Evolutionary conservation across 2,888 invertebrate genomes (phyloP).

Genomic region (Diarsia mendica): DNA sequence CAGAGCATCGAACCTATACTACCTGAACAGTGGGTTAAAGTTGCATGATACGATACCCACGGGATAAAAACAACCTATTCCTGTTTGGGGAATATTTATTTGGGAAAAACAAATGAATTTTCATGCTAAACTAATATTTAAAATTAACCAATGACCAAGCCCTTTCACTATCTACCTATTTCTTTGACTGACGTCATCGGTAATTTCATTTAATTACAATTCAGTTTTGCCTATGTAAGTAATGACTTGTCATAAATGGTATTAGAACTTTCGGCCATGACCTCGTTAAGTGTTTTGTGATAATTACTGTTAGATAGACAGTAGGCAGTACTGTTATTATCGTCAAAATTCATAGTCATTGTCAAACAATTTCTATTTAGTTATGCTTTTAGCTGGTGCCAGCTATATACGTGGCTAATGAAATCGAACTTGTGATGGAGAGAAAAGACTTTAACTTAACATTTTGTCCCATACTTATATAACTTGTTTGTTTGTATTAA

Average conservation of each 20-base stretch:
- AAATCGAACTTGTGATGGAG: too few relatives aligned
- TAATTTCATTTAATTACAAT: conserved; percentile 45
- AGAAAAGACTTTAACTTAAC: too few relatives aligned
- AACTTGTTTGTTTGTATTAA: too few relatives aligned
- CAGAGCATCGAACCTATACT: too few relatives aligned
- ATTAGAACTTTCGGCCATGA: conserved; percentile 25
- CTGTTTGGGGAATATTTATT: conserved; percentile 18
- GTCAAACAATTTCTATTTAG: neutral
- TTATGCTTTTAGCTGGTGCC: too few relatives aligned
- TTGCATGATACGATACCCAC: conserved; percentile 16
- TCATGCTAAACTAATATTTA: conserved; percentile 30
- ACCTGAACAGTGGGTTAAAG: neutral
- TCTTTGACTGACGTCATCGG: conserved; percentile 47
- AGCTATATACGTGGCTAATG: too few relatives aligned
- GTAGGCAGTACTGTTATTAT: neutral
- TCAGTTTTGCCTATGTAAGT: conserved; percentile 30
- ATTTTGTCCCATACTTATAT: too few relatives aligned
- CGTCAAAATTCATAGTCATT: neutral
- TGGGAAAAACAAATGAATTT: conserved; percentile 30
- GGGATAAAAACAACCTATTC: neutral
- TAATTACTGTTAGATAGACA: conserved; percentile 6
- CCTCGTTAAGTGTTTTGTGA: conserved; percentile 14
- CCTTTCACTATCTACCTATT: conserved; percentile 29
- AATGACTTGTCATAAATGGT: conserved; percentile 36
- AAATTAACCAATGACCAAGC: conserved; percentile 41